A percentile compares a stretch with the other conserved stretches of the same genome.
Conservation (phyloP, 2,888 invertebrate species). For the Epinotia nisella region DNA sequence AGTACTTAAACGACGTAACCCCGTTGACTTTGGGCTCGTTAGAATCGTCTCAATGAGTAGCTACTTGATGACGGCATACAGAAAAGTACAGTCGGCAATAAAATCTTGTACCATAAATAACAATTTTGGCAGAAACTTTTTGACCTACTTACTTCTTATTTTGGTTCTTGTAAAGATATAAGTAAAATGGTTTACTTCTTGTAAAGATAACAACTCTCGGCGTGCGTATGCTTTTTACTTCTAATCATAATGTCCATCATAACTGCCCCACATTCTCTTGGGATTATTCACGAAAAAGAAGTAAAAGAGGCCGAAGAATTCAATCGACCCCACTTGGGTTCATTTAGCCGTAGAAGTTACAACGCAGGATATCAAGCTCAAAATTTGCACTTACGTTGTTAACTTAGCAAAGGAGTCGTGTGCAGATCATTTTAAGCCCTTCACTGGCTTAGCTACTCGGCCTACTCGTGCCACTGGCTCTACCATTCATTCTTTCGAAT, state of each 20-base stretch:
- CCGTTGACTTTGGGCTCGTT: too few relatives aligned
- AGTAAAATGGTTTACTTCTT: too few relatives aligned
- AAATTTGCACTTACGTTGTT: neutral
- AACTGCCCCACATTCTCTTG: neutral
- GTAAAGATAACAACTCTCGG: too few relatives aligned
- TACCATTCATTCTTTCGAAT: constrained; percentile 3
- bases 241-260: neutral
- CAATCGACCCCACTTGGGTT: too few relatives aligned
- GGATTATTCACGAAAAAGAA: neutral
- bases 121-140: too few relatives aligned
- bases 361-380: neutral
- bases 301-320: neutral
- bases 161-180: too few relatives aligned
- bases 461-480: neutral
- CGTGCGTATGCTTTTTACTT: neutral
- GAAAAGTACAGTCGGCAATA: too few relatives aligned
- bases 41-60: too few relatives aligned
- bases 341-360: neutral
- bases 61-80: too few relatives aligned
- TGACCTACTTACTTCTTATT: too few relatives aligned
- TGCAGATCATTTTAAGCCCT: neutral
- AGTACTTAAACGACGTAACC: too few relatives aligned
- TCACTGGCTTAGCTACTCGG: neutral
- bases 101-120: too few relatives aligned
- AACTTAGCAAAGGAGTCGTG: neutral